These are phyloP conservation scores for Himalopsyche japonica DNA, from an alignment of 2,888 invertebrate species.

Conservation along the genomic window DNA sequence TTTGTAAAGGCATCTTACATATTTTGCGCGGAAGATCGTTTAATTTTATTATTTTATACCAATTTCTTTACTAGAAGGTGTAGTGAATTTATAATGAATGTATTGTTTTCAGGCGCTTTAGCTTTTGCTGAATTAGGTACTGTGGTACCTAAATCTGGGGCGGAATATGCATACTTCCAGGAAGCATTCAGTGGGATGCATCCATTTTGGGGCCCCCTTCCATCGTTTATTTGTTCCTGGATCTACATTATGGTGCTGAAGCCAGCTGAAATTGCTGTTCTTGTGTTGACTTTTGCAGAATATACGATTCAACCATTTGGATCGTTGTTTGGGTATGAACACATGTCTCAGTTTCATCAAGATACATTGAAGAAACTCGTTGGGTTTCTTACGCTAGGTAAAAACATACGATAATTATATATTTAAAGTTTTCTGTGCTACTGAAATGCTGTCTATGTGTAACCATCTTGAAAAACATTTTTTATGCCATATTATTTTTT, in stretches of 20 bases:
- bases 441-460: no score
- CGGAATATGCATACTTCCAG: conserved; percentile 79
- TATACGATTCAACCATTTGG: conserved; percentile 70
- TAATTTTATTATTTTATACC: no score
- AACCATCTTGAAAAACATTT: no score
- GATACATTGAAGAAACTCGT: conserved; percentile 64
- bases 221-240: conserved; percentile 78
- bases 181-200: conserved; percentile 72
- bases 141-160: conserved; percentile 77
- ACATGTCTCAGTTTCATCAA: conserved; percentile 50
- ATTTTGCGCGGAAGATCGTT: no score
- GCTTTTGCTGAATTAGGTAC: conserved; percentile 82
- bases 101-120: conserved; percentile 66
- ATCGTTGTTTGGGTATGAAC: conserved; percentile 49
- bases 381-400: conserved; percentile 67
- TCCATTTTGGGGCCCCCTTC: conserved; percentile 71
- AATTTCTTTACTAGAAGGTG: no score
- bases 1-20: no score
- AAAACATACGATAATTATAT: conserved; percentile 43
- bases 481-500: no score
- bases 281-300: conserved; percentile 76
- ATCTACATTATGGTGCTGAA: conserved; percentile 73
- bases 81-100: no score
- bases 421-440: no score
- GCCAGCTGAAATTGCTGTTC: conserved; percentile 78